Evolutionary conservation across 1,140 invertebrate species (phyloP).

Genomic region (Drosophila nikananu): DNA sequence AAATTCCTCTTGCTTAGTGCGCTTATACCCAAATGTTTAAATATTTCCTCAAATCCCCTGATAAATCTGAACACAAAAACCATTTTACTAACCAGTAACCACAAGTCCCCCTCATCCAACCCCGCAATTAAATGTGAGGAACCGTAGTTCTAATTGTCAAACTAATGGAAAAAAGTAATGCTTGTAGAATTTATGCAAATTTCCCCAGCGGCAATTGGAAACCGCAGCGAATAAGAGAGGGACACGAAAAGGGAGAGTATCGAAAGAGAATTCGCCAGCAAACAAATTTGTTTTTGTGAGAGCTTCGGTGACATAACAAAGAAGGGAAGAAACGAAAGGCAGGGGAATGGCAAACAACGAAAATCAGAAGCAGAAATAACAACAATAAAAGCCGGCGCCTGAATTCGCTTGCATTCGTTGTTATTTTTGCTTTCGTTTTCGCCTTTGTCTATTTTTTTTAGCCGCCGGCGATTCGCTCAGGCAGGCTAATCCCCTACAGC

Average conservation of each 20-base stretch:
- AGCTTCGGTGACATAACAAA: slow-evolving; percentile 49
- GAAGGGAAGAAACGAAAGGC: slow-evolving; percentile 5
- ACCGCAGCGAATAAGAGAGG: slow-evolving; percentile 3
- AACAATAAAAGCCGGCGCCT: slow-evolving; percentile 59
- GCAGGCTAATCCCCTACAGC: slow-evolving; percentile 42
- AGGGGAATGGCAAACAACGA: slow-evolving; percentile 21
- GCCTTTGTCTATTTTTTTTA: slow-evolving; percentile 44
- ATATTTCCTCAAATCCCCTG: slow-evolving; percentile 5
- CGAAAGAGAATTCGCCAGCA: slow-evolving; percentile 32
- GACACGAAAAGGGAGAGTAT: not conserved
- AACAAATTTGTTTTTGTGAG: slow-evolving; percentile 36
- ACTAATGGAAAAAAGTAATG: slow-evolving; percentile 23
- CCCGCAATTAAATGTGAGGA: slow-evolving; percentile 22
- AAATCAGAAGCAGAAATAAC: slow-evolving; percentile 30
- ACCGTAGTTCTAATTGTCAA: slow-evolving; percentile 27
- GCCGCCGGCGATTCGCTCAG: slow-evolving; percentile 30
- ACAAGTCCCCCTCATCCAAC: not conserved
- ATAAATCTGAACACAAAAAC: slow-evolving; percentile 14
- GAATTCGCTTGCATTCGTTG: slow-evolving; percentile 17
- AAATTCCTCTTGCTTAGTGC: not conserved
- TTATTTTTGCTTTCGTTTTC: slow-evolving; percentile 21
- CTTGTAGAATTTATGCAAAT: slow-evolving; percentile 45
- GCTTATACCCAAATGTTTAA: not conserved
- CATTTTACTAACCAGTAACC: slow-evolving; percentile 11
- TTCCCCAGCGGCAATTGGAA: slow-evolving; percentile 25